A percentile compares a stretch with the other conserved stretches of the same genome.
Conservation (phyloP, 2,888 invertebrate species). For the Beris morrisii region DNA sequence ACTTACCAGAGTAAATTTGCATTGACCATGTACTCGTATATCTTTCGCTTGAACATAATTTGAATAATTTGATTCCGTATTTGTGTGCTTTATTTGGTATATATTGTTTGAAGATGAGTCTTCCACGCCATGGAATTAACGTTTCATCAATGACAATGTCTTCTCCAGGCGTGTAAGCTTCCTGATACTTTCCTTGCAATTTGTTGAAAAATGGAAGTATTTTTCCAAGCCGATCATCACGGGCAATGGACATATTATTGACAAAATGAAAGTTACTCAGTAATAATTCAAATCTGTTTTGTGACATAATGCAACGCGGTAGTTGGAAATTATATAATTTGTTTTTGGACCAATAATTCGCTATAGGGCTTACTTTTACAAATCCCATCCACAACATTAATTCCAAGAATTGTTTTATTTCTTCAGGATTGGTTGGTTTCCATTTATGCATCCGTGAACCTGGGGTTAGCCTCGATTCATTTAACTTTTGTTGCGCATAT, state of each 20-base stretch:
- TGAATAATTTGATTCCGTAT: constrained; percentile 42
- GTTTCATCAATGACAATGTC: constrained; percentile 43
- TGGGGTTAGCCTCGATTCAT: constrained; percentile 30
- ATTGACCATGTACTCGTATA: constrained; percentile 39
- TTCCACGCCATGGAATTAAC: constrained; percentile 42
- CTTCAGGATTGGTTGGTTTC: constrained; percentile 40
- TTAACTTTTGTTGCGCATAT: constrained; percentile 40
- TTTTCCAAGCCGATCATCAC: constrained; percentile 36
- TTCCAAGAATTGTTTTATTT: constrained; percentile 41
- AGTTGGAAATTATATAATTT: constrained; percentile 39
- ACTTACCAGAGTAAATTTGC: constrained; percentile 39
- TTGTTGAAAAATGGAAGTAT: constrained; percentile 37
- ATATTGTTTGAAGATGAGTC: constrained; percentile 43
- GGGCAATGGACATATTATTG: constrained; percentile 35
- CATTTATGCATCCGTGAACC: constrained; percentile 40
- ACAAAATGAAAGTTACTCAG: constrained; percentile 24
- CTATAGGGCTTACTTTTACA: constrained; percentile 38
- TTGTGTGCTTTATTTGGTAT: constrained; percentile 41
- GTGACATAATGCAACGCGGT: constrained; percentile 37
- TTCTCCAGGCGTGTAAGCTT: constrained; percentile 40
- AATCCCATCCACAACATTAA: constrained; percentile 40
- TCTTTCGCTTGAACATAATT: constrained; percentile 40
- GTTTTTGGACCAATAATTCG: constrained; percentile 39
- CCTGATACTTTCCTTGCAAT: constrained; percentile 38
- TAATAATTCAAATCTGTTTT: constrained; percentile 42